Evolutionary conservation across 2,113 vertebrate species (phyloP), one percentile per base, ranked within the genome.

Genomic region (Nyctereutes procyonoides): DNA sequence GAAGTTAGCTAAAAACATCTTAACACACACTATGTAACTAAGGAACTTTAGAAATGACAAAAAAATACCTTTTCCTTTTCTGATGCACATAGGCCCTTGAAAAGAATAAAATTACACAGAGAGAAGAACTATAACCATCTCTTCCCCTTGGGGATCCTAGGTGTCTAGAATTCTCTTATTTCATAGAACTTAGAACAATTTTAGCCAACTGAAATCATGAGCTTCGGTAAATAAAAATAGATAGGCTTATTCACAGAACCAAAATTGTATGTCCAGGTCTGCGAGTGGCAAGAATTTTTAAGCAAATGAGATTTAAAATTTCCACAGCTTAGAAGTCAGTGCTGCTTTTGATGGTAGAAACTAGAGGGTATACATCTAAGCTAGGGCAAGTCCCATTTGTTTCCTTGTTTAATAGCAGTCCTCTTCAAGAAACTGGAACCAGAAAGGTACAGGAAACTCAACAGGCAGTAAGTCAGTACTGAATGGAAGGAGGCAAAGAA

Each of bases 1-100:
- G 65, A 98, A 92, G 63, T 98, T 96, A 98, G 97, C 97, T 55
- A 38, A 83, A 67, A 82, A n/a, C 9, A 51, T 35, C 71, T 82
- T 28, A 62, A 77, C 67, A 84, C 12, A 38, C 1, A 58, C 4
- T 26, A 55, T 53, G 43, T 5, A 55, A 43, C 14, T 24, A 30
- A 30, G 48, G n/a, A 93, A 73, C 62, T 51, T 96, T 32, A 94
- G 90, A 93, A 94, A 86, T 84, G 73, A 96, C 28, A 30, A 81
- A 79, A 71, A 53, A 1, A 3, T 12, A 22, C 11, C 11, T 53
- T 92, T 74, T 56, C 13, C 58, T 51, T 79, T 62, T 24, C 24
- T 22, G 89, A 67, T 77, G 15, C 30, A 56, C 19, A 10, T 0
- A 69, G 60, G 60, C 32, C 35, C 38, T 65, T 77, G 51, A 62